Base-by-base conservation (phyloP, 53 echinoderm and acorn worm species). In the Holothuria scabra region DNA sequence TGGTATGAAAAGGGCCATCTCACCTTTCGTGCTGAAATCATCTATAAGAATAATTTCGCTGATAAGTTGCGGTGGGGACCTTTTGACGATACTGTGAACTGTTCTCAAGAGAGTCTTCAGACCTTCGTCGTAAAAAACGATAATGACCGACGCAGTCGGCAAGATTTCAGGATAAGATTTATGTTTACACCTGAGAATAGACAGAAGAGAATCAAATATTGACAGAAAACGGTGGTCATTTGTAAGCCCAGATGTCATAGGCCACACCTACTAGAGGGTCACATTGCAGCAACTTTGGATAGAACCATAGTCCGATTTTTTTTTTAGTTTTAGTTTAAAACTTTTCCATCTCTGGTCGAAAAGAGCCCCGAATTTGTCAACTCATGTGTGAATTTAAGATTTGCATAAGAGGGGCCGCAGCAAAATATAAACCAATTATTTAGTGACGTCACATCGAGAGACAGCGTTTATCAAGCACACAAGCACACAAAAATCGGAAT, bases 71-170 rank as follows among this genome's bases (percentile, higher is more conserved):
- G 62, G 63, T 12, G 82, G 82, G n/a, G 82, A 63, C 24, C 82
- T n/a, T 6, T 81, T 37, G 22, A 81, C 26, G 14, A 81, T 64
- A 41, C 82, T 64, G 60, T 81, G 82, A 3, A 81, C 44, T 1
- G 63, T 81, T 44, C 82, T 62, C 8, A 81, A 21, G 2, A 81
- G 14, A 23, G 82, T 81, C 46, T 81, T 61, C 32, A 64, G 25
- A 38, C 63, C 62, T 14, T 81, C 82, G 65, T 81, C 65, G 35
- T 81, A 64, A 41, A 81, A 81, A 12, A 81, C 44, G 44, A 81
- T 81, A 33, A 81, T 81, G 12, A 81, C 35, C 28, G 82, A 81
- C 1, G 82, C 82, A 2, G 82, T 81, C 0, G 82, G 82, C 22
- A 81, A 29, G 14, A 8, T 63, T 13, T 81, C 82, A n/a, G 82